Evolutionary conservation across 2,797 vertebrate genomes (phyloP).

Genomic region (Buphagus erythrorhynchus): DNA sequence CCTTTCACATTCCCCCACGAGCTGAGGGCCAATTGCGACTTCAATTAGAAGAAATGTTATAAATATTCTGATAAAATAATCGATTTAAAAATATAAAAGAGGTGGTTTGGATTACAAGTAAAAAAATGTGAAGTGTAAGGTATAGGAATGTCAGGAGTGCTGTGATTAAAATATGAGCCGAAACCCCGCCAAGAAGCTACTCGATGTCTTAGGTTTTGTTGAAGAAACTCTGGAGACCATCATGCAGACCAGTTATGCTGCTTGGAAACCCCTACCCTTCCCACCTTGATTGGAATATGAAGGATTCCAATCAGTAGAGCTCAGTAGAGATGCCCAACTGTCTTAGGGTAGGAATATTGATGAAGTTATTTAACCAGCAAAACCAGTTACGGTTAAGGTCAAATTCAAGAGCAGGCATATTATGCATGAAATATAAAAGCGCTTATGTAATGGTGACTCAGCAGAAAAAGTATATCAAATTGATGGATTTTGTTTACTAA

Average conservation of each 20-base stretch:
- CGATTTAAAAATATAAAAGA: neutral
- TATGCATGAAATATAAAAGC: neutral
- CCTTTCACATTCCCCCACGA: accelerated
- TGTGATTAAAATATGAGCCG: neutral
- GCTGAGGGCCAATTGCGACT: neutral
- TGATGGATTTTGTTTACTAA: neutral
- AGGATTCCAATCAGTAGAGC: neutral
- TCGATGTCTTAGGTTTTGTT: neutral
- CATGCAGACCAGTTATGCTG: neutral
- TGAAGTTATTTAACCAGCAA: neutral
- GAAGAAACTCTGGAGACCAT: neutral
- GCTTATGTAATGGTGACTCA: neutral
- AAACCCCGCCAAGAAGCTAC: neutral
- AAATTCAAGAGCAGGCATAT: neutral
- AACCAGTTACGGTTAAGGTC: neutral
- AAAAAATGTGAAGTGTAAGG: neutral
- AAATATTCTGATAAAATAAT: neutral
- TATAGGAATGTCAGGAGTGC: neutral
- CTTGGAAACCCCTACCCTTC: neutral
- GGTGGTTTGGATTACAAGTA: neutral
- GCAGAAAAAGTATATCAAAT: neutral
- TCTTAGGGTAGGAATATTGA: neutral
- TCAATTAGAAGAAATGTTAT: neutral
- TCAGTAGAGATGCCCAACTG: neutral
- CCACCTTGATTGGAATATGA: neutral